A percentile compares a stretch with the other conserved stretches of the same genome.
Evolutionary conservation across 1,140 invertebrate genomes (phyloP).

Genomic region (Zaprionus lachaisei): DNA sequence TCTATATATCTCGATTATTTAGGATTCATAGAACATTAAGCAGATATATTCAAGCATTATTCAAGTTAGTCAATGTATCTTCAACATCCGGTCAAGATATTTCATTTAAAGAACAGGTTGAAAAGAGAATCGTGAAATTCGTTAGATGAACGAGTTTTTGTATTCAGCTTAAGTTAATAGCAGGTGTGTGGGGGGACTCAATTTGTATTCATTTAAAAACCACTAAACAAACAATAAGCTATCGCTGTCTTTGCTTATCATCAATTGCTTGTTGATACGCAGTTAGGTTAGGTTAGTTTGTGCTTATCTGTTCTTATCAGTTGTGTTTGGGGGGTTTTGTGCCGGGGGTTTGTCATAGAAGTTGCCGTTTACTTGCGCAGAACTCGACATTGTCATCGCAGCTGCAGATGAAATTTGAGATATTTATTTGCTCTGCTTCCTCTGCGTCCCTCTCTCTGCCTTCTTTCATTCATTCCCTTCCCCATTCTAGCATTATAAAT

Average conservation of each 20-base stretch:
- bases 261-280: conserved; percentile 4
- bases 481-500: neutral
- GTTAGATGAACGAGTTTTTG: neutral
- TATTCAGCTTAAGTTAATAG: neutral
- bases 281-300: conserved; percentile 48
- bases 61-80: neutral
- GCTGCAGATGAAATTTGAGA: neutral
- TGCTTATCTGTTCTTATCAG: neutral
- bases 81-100: neutral
- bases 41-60: neutral
- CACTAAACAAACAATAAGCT: neutral
- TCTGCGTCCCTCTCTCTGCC: neutral
- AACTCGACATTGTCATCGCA: neutral
- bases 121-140: neutral
- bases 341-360: neutral
- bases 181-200: neutral
- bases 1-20: too few species aligned
- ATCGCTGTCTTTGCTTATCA: conserved; percentile 23
- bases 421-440: neutral
- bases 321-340: neutral
- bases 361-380: conserved; percentile 5
- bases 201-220: neutral
- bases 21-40: too few species aligned
- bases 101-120: neutral
- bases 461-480: neutral